A percentile compares a stretch with the other conserved stretches of the same genome.
These are phyloP conservation scores for Oceanodroma leucorhoa DNA, from an alignment of 2,797 vertebrate species.

Conservation along the genomic window DNA sequence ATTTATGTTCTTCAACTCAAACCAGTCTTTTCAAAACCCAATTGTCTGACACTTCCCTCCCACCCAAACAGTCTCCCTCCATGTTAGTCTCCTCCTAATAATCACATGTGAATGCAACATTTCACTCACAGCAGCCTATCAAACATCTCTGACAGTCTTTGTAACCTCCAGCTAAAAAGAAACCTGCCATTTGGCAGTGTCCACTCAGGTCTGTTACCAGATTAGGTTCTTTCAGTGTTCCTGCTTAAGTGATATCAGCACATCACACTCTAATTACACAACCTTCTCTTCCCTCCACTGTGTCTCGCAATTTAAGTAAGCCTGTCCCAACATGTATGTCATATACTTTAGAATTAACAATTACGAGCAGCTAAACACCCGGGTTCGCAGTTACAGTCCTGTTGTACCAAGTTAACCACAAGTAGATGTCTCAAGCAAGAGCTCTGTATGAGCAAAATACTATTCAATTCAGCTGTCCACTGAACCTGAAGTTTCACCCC, in stretches of 20 bases:
- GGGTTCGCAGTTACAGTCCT: not conserved
- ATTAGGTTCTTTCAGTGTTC: not conserved
- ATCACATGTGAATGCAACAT: not conserved
- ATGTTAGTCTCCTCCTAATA: not conserved
- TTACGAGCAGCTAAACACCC: not conserved
- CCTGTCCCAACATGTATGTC: not conserved
- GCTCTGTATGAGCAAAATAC: not conserved
- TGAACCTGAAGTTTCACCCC: not conserved
- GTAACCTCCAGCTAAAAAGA: not conserved
- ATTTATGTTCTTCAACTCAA: not conserved
- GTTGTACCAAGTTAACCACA: not conserved
- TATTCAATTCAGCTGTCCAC: not conserved
- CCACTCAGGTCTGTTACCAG: not conserved
- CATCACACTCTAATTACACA: not conserved
- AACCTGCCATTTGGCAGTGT: not conserved
- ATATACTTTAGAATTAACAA: not conserved
- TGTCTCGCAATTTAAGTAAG: not conserved
- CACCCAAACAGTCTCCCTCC: not conserved
- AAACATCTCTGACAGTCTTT: not conserved
- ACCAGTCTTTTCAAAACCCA: not conserved
- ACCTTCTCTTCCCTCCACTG: not conserved
- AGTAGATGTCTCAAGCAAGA: fast-evolving
- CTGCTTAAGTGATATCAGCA: not conserved
- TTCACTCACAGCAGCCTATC: not conserved
- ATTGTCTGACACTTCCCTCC: not conserved